Evolutionary conservation across 1,140 invertebrate genomes (phyloP), one percentile per base, ranked within the genome.

Genomic region (Drosophila arawakana): DNA sequence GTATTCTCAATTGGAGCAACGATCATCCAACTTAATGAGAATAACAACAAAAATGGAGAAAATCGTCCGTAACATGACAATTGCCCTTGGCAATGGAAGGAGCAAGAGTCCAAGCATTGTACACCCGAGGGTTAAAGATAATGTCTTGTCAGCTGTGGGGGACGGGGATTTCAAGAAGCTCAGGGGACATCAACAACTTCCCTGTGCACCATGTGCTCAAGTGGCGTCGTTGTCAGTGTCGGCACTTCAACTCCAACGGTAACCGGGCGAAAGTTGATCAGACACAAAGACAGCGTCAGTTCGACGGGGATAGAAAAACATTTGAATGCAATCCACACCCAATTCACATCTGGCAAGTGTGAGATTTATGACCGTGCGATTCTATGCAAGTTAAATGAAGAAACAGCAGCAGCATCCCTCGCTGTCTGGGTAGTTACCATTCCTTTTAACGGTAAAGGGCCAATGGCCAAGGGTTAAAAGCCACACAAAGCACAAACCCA

Each of bases 381-480:
- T 13, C n/a, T 39, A 30, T 35, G 69, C 71, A 58, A 68, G 59
- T 55, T 44, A 50, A 59, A 67, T 73, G 62, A 58, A 62, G 54
- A 57, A 60, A 59, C 49, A 74, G 59, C 76, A 74, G 55, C 47
- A 75, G 73, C 76, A 71, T 75, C 76, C 72, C 72, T 75, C 76
- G 76, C 49, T 60, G 73, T 61, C 57, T 52, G 71, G 47, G 10
- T 18, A 54, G 46, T 44, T 49, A 10, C 25, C 44, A 11, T 18
- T 49, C 18, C 25, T 30, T 49, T 18, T 8, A 10, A 4, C 52
- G 37, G 15, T 39, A 21, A 21, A 21, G 18, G 18, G 15, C 60
- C 37, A 52, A 69, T 57, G 62, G 71, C 59, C 75, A 77, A 77
- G 76, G 76, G 76, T 78, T 78, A 78, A 78, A 78, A 71, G 76